Evolutionary conservation across 2,113 vertebrate species (phyloP), one percentile per base, ranked within the genome.

Genomic region (Lethenteron camtschaticum): DNA sequence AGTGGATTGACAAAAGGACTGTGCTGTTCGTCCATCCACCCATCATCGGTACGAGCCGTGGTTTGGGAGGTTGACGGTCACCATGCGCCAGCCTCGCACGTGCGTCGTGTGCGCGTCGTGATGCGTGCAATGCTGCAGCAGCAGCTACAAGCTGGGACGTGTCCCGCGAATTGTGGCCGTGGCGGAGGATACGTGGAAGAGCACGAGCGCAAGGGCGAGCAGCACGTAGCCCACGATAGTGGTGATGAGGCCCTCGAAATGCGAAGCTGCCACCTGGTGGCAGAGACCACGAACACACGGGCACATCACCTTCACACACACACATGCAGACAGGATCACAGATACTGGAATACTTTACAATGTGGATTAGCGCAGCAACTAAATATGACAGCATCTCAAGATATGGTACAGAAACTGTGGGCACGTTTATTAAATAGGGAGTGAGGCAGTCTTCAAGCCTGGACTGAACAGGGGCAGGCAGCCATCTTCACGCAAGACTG

Each of bases 181-280:
- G 13, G 13, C 20, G 73, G 82, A 89, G 89, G 91, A 96, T 95
- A 96, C 89, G 73, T 96, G 91, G 79, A 87, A 95, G 74, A 91
- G 76, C 66, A 96, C 91, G 69, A 96, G 79, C 10, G 85, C 87
- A 76, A 89, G 82, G 73, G 91, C 91, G 71, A 96, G 77, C 69
- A 96, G 84, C 73, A 96, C 85, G 73, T 96, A 96, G 12, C 91
- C 91, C 1, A 96, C 85, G 71, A 96, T 87, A 41, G 91, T 94
- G 72, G 91, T 96, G 77, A 96, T 84, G 68, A 96, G 81, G 70
- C 91, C 91, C 71, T 96, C 89, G 74, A 96, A 96, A 73, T 96
- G 91, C 72, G 90, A 95, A 55, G 90, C 90, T 79, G 85, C 85
- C 69, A 96, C 79, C 91, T 96, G 77, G 10, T 82, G 63, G 58